Base-by-base conservation (phyloP, 2,888 invertebrate genomes). In the Chouioia cunea region DNA sequence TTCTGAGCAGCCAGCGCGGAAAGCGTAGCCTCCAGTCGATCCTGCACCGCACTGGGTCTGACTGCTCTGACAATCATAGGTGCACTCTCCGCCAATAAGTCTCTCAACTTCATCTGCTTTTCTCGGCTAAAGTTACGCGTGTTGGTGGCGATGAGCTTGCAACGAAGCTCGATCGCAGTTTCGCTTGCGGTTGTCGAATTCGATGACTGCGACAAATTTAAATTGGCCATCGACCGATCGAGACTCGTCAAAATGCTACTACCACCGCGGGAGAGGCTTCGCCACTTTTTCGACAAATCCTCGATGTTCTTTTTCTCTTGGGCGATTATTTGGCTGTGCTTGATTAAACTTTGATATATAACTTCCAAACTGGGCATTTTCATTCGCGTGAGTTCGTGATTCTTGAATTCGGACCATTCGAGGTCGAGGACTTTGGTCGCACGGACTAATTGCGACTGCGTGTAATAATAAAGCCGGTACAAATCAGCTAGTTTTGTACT, bases 341-440 rank as follows among this genome's bases (percentile, higher is more conserved):
- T 90, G 36, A 93, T 91, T 79, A 96, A 87, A 0, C 93, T 92
- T 79, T 94, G 93, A 85, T 94, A 96, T 10, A 95, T 90, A 43
- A 91, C 90, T 79, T 95, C 94, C 77, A 93, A 86, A 43, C 91
- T 90, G 0, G 94, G 94, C 16, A 91, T 88, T 70, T 90, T 89
- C 87, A 91, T 88, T 69, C 81, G 82, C 4, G 82, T 78, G 20
- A 76, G 77, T 36, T 82, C 80, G 1, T 78, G 77, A 18, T 78
- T 78, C 22, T 80, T 79, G 18, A 77, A 81, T 81, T 87, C 90
- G 36, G 91, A 89, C 95, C 95, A 95, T 76, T 93, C 92, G 62
- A 91, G 88, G 80, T 95, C 94, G 2, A 96, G 87, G 2, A 91
- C 89, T 71, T 90, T 89, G 74, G 92, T 91, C 0, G 93, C 91